Conservation (phyloP, 2,113 vertebrate species). For the Cyphomyrus discorhynchus region DNA sequence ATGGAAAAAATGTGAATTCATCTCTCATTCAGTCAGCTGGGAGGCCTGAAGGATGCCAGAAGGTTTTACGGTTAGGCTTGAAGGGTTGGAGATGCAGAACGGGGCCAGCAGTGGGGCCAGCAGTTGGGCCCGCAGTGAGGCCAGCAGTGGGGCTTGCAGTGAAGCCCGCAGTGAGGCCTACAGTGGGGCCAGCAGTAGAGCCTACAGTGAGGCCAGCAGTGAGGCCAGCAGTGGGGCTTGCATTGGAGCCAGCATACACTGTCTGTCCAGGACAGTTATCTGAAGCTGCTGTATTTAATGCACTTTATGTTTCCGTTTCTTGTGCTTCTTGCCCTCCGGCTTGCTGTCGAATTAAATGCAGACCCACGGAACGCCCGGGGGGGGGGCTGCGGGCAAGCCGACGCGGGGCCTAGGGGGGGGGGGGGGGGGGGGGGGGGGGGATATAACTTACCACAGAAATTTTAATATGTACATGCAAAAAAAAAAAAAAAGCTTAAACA, state of each 20-base stretch:
- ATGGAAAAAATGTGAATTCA: neutral
- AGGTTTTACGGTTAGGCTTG: neutral
- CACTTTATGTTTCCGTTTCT: slow-evolving; percentile 85
- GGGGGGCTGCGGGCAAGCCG: slow-evolving; percentile 72
- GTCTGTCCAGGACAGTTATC: neutral
- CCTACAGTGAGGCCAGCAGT: no score
- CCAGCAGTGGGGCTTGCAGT: neutral
- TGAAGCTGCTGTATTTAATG: slow-evolving; percentile 59
- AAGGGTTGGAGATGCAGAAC: neutral
- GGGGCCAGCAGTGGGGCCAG: neutral
- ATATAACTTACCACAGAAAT: neutral
- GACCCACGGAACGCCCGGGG: slow-evolving; percentile 84
- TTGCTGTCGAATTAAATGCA: slow-evolving; percentile 82
- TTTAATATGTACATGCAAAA: neutral
- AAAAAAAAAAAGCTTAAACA: slow-evolving; percentile 27
- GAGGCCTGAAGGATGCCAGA: neutral
- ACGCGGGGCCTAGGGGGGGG: slow-evolving; percentile 74
- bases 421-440: neutral
- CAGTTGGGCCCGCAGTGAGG: neutral
- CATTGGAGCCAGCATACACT: neutral
- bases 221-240: rapidly evolving
- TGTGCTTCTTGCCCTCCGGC: slow-evolving; percentile 94
- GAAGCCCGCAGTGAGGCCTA: no score
- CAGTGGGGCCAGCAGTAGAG: no score
- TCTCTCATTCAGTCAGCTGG: neutral